phyloP scores from a whole-genome alignment of 2,113 vertebrate species.

The Gambusia affinis region DNA sequence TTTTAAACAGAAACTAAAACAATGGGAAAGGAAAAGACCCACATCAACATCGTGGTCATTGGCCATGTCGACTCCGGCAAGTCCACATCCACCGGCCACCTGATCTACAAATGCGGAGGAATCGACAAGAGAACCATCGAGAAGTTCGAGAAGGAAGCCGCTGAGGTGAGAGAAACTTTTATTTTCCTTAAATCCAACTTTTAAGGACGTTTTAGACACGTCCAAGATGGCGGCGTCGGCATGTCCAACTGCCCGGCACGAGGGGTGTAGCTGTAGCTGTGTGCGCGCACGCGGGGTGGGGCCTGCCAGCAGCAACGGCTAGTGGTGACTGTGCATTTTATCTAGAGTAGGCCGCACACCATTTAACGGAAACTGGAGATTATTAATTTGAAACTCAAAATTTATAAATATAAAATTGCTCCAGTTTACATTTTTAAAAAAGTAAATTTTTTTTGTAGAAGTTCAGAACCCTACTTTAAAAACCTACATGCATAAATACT shows the following conservation, averaged over 20 bases:
- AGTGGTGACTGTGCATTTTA: conserved; percentile 53
- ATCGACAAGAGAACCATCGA: conserved; percentile 88
- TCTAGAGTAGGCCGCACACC: conserved; percentile 1
- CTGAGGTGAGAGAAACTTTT: conserved; percentile 72
- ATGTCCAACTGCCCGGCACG: conserved; percentile 63
- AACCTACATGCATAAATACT: too few relatives aligned
- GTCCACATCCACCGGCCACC: conserved; percentile 84
- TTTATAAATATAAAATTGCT: too few relatives aligned
- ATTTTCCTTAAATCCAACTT: background rate
- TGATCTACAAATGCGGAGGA: conserved; percentile 87
- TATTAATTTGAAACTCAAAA: too few relatives aligned
- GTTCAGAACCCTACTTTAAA: too few relatives aligned
- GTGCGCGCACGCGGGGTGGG: conserved; percentile 69
- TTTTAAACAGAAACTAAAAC: conserved; percentile 69
- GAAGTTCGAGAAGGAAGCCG: conserved; percentile 87
- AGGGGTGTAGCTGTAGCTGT: conserved; percentile 42
- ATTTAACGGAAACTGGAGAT: background rate
- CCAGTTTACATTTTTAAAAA: too few relatives aligned
- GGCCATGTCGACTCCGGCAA: conserved; percentile 88
- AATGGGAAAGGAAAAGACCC: conserved; percentile 85
- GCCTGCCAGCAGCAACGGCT: conserved; percentile 34
- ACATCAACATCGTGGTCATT: conserved; percentile 88
- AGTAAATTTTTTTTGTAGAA: too few relatives aligned
- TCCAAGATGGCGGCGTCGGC: conserved; percentile 80
- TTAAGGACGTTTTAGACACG: background rate